Conservation (phyloP, 64 coral and sea anemone species). For the Cladopsammia gracilis region DNA sequence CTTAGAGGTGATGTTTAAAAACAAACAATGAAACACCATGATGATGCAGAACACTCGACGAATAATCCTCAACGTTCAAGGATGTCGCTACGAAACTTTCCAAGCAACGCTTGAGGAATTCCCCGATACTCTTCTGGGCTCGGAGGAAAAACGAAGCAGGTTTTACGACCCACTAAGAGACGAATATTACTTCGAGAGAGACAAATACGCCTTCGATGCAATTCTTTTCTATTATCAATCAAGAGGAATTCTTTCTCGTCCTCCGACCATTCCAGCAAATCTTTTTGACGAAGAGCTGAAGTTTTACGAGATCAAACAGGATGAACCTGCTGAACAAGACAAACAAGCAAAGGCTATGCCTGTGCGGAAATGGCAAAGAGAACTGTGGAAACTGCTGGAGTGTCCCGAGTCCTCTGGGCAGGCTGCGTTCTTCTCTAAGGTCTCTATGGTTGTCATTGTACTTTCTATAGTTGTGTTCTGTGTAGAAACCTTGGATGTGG, state of each 20-base stretch:
- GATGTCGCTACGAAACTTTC: constrained; percentile 86
- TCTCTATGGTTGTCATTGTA: constrained; percentile 69
- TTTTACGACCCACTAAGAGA: constrained; percentile 70
- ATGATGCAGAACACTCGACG: constrained; percentile 39
- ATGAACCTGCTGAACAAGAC: background rate
- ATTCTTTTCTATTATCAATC: constrained; percentile 94
- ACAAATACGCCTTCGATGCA: constrained; percentile 83
- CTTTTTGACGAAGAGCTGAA: constrained; percentile 72
- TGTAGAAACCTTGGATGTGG: constrained; percentile 57
- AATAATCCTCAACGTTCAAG: constrained; percentile 84
- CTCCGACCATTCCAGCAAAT: constrained; percentile 60
- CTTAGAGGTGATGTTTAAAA: background rate
- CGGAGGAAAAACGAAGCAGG: constrained; percentile 54
- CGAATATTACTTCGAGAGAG: constrained; percentile 81
- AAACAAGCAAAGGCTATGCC: constrained; percentile 3
- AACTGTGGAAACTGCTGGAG: constrained; percentile 77
- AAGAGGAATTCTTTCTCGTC: constrained; percentile 84
- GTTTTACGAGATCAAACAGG: constrained; percentile 73
- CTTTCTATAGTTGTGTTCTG: constrained; percentile 81
- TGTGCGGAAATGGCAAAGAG: constrained; percentile 43
- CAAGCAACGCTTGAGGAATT: constrained; percentile 82
- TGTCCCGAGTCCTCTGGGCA: constrained; percentile 70
- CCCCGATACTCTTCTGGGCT: constrained; percentile 85
- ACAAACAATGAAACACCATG: background rate
- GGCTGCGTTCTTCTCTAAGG: constrained; percentile 48